phyloP scores from a whole-genome alignment of 2,797 vertebrate genomes.

The Diplodus sargus region DNA sequence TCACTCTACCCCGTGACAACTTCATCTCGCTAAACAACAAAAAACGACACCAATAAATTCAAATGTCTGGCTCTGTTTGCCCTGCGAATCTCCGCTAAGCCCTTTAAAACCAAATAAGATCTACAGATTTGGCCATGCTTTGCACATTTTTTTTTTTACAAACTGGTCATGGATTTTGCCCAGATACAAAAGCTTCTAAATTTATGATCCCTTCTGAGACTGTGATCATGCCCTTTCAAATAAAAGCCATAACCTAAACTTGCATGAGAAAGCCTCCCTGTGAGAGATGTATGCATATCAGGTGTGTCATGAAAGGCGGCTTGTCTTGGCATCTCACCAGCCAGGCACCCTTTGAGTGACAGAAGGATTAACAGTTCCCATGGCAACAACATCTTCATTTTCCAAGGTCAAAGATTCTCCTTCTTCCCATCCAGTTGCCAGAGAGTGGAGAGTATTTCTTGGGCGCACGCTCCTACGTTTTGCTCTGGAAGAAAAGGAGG shows the following conservation, averaged over 20 bases:
- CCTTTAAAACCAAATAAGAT: neutral
- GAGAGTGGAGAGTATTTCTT: constrained; percentile 78
- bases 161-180: neutral
- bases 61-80: neutral
- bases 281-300: constrained; percentile 77
- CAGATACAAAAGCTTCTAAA: constrained; percentile 13
- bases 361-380: constrained; percentile 95
- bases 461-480: constrained; percentile 71
- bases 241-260: constrained; percentile 58
- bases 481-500: constrained; percentile 77
- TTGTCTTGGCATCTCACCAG: constrained; percentile 88
- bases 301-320: constrained; percentile 86
- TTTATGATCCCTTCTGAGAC: constrained; percentile 8
- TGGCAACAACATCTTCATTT: constrained; percentile 95
- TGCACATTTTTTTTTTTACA: neutral
- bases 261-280: constrained; percentile 33
- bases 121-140: constrained; percentile 9
- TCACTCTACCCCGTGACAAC: constrained; percentile 2
- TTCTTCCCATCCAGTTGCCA: constrained; percentile 82
- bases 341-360: constrained; percentile 90
- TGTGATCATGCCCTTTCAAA: constrained; percentile 35
- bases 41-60: neutral
- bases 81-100: neutral
- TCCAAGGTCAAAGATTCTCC: constrained; percentile 90
- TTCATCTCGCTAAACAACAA: constrained; percentile 1